Conservation (phyloP, 2,113 vertebrate genomes). For the Microcebus tavaratra region DNA sequence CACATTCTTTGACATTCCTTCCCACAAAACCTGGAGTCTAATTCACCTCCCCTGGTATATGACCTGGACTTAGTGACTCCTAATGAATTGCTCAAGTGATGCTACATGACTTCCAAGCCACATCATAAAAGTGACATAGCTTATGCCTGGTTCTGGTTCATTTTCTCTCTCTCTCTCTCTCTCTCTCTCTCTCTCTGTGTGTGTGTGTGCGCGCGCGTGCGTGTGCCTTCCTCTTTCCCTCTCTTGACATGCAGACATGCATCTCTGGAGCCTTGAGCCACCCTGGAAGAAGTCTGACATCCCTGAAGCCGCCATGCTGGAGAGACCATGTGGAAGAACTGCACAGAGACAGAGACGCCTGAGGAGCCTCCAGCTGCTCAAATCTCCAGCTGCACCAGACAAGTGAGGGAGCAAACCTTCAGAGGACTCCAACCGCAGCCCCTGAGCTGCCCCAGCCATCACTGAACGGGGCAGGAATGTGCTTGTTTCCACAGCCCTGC, state of each 20-base stretch:
- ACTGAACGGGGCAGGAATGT: neutral
- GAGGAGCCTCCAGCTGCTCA: neutral
- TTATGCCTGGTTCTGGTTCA: neutral
- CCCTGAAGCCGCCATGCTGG: neutral
- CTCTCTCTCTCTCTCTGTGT: neutral
- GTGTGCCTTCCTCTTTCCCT: neutral
- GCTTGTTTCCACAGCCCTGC: neutral
- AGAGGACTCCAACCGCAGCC: neutral
- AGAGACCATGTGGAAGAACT: neutral
- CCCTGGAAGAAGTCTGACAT: neutral
- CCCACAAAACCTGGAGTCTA: neutral
- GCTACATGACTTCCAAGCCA: neutral
- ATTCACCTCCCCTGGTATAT: neutral
- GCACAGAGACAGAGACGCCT: neutral
- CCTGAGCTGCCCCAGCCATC: neutral
- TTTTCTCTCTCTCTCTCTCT: neutral
- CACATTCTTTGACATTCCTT: neutral
- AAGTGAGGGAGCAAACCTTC: neutral
- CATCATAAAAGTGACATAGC: neutral
- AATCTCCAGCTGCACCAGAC: neutral
- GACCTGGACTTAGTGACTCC: neutral
- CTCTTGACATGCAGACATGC: neutral
- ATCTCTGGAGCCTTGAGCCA: neutral
- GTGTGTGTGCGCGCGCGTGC: too few species aligned
- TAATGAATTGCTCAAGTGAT: neutral